Evolutionary conservation across 2,888 invertebrate species (phyloP).

Genomic region (Arge pagana): DNA sequence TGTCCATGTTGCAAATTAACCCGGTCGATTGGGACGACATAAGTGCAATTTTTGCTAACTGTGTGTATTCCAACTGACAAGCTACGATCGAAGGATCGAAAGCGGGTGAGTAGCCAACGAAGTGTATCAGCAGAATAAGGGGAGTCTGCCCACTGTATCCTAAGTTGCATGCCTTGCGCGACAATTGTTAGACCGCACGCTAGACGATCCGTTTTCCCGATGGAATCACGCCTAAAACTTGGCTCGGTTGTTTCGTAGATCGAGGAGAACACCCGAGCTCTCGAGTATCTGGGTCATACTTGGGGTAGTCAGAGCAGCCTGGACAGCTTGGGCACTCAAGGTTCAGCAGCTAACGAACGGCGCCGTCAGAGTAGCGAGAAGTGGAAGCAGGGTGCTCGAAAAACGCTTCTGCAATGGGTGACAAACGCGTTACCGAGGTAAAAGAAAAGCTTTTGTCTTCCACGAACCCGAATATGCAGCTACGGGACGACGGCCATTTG

Average conservation of each 20-base stretch:
- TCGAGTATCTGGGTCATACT: conserved; percentile 82
- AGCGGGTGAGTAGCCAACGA: conserved; percentile 50
- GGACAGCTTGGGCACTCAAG: conserved; percentile 77
- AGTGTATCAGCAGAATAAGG: conserved; percentile 24
- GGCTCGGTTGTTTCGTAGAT: conserved; percentile 67
- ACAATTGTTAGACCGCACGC: conserved; percentile 35
- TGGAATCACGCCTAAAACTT: background rate
- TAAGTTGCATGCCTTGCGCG: conserved; percentile 22
- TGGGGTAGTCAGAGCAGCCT: conserved; percentile 82
- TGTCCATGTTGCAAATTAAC: conserved; percentile 1
- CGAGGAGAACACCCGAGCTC: conserved; percentile 89
- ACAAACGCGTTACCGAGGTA: conserved; percentile 86
- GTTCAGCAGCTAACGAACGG: conserved; percentile 62
- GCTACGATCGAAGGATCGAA: conserved; percentile 58
- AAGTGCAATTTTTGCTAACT: conserved; percentile 44
- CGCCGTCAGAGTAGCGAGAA: conserved; percentile 65
- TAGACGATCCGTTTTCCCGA: conserved; percentile 27
- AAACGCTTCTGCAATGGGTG: conserved; percentile 92
- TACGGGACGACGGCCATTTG: background rate
- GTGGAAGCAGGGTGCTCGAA: conserved; percentile 89
- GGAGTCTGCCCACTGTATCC: conserved; percentile 14
- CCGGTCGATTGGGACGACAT: conserved; percentile 5
- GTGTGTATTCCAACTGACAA: conserved; percentile 55
- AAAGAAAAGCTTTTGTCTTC: conserved; percentile 43
- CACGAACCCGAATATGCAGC: background rate